Base-by-base conservation (phyloP, 2,888 invertebrate genomes). In the Priocnemis perturbator region DNA sequence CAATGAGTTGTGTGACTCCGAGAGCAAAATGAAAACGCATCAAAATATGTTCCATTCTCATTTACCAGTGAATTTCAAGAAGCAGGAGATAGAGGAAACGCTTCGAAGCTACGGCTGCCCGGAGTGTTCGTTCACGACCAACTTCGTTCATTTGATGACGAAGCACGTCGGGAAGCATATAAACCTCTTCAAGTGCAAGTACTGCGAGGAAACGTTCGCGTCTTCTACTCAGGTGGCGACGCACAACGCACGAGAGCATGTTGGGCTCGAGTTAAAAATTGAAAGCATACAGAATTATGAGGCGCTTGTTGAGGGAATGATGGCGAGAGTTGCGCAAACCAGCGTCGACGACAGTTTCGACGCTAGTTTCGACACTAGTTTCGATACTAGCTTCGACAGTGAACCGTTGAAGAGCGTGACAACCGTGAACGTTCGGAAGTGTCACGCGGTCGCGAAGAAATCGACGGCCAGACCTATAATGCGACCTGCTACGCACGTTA, bases 111-210 rank as follows among this genome's bases (percentile, higher is more conserved):
- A 86, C 73, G 80, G 78, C 2, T 91, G 91, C 74, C 88, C 90
- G 0, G 75, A 85, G 19, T 91, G 91, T 63, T 59, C 74, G 0
- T 90, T 89, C 73, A 76, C 78, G 1, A 84, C 84, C 7, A 77
- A 83, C 30, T 84, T 84, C 7, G 66, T 85, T 1, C 79, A 82
- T 0, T 64, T 79, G 0, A 88, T 91, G 76, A 85, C 86, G 56
- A 85, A 86, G 48, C 91, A 91, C 67, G 76, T 91, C 0, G 85
- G 85, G 3, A 84, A 78, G 2, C 91, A 91, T 73, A 85, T 88
- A 5, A 88, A 89, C 64, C 84, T 89, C 0, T 89, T 88, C 52
- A 83, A 87, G 61, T 91, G 91, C 77, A 87, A 85, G 21, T 79
- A 89, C 45, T 91, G 91, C 68, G 64, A 80, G 0, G 67, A 78